A percentile compares a stretch with the other conserved stretches of the same genome.
Evolutionary conservation across 2,888 invertebrate species (phyloP).

Genomic region (Alsophila aescularia): DNA sequence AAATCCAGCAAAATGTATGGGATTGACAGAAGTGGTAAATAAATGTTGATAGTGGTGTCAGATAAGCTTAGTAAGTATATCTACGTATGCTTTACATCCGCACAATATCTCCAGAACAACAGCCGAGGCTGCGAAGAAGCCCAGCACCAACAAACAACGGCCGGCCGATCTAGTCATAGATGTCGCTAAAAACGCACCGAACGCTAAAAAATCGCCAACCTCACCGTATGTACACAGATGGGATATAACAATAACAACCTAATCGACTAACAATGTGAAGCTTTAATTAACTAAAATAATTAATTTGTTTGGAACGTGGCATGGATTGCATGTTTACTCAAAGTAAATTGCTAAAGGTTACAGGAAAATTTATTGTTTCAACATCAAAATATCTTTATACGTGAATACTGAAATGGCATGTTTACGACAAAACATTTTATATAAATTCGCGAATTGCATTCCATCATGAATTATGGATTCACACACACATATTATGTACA

Average conservation of each 20-base stretch:
- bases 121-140: slow-evolving; percentile 65
- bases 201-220: slow-evolving; percentile 64
- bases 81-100: slow-evolving; percentile 24
- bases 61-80: no score
- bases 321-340: slow-evolving; percentile 21
- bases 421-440: slow-evolving; percentile 24
- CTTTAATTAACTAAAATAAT: slow-evolving; percentile 14
- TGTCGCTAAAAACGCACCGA: slow-evolving; percentile 58
- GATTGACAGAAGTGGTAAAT: no score
- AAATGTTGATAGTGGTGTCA: no score
- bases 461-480: not conserved
- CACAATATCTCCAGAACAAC: slow-evolving; percentile 69
- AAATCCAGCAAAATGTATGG: no score
- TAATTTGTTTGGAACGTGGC: not conserved
- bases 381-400: slow-evolving; percentile 23
- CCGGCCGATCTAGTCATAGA: slow-evolving; percentile 47
- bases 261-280: slow-evolving; percentile 41
- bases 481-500: not conserved
- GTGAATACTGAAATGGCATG: slow-evolving; percentile 35
- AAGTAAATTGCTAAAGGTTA: slow-evolving; percentile 13
- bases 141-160: slow-evolving; percentile 54
- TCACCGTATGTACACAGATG: slow-evolving; percentile 64
- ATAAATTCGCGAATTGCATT: slow-evolving; percentile 17
- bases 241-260: slow-evolving; percentile 40
- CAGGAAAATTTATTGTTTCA: slow-evolving; percentile 29